phyloP scores from a whole-genome alignment of 2,113 vertebrate genomes.

The Oceanites oceanicus region DNA sequence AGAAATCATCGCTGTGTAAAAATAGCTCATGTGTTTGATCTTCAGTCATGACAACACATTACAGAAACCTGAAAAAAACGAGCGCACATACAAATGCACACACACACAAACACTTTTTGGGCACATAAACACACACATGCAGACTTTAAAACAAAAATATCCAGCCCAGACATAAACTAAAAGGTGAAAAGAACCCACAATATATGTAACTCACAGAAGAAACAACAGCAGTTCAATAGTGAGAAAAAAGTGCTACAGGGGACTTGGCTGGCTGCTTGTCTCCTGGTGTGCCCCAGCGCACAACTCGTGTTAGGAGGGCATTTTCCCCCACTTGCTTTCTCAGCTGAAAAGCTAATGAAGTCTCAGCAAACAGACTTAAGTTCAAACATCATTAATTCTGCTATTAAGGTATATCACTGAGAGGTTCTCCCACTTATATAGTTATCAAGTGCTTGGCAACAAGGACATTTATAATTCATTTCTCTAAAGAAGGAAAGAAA shows the following conservation, averaged over 20 bases:
- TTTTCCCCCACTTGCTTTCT: neutral
- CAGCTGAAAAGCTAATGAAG: slow-evolving; percentile 53
- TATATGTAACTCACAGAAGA: neutral
- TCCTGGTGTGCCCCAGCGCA: neutral
- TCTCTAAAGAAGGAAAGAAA: slow-evolving; percentile 45
- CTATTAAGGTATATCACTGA: slow-evolving; percentile 57
- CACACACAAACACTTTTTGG: neutral
- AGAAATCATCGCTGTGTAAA: neutral
- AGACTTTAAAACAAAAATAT: neutral
- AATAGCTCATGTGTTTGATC: neutral
- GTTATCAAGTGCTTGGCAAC: slow-evolving; percentile 58
- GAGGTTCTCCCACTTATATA: slow-evolving; percentile 48
- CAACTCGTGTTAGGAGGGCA: neutral
- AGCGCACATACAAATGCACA: neutral
- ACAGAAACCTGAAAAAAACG: neutral
- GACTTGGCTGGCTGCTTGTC: neutral
- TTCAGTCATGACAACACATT: neutral
- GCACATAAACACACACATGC: neutral
- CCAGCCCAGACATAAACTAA: neutral
- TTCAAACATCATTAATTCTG: slow-evolving; percentile 64
- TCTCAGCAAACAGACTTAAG: slow-evolving; percentile 60
- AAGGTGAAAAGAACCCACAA: neutral
- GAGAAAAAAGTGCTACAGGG: neutral
- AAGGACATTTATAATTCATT: slow-evolving; percentile 56
- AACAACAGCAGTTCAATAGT: neutral